phyloP scores from a whole-genome alignment of 2,888 invertebrate species.

The Atrina japonica region DNA sequence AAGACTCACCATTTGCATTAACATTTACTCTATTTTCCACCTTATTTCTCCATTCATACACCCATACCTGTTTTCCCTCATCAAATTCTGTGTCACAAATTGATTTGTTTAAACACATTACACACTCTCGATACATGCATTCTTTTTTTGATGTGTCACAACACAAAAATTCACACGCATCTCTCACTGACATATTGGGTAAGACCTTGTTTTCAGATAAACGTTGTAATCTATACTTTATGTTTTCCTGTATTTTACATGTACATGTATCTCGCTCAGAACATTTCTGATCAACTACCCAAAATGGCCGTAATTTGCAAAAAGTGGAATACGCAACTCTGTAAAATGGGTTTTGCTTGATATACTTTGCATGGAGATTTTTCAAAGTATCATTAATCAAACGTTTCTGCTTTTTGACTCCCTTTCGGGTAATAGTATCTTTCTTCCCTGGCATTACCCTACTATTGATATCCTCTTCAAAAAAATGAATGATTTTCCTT shows the following conservation, averaged over 20 bases:
- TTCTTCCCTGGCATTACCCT: constrained; percentile 49
- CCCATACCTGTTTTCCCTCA: constrained; percentile 8
- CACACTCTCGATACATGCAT: constrained; percentile 42
- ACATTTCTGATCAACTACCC: constrained; percentile 36
- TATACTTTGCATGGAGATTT: constrained; percentile 39
- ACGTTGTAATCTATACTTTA: constrained; percentile 22
- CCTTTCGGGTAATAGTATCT: constrained; percentile 40
- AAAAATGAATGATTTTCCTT: constrained; percentile 24
- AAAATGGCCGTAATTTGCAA: constrained; percentile 47
- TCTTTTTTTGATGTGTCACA: constrained; percentile 22
- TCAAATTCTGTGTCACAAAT: neutral
- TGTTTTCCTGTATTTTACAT: constrained; percentile 45
- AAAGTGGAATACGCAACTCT: constrained; percentile 49
- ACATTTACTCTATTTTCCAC: constrained; percentile 21
- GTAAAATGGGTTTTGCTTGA: constrained; percentile 13
- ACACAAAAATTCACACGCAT: neutral
- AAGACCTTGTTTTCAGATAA: constrained; percentile 9
- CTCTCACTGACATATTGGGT: neutral
- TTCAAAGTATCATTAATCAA: constrained; percentile 41
- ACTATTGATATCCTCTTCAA: constrained; percentile 46
- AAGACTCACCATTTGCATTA: constrained; percentile 19
- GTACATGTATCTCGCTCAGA: constrained; percentile 45
- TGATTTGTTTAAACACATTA: constrained; percentile 4
- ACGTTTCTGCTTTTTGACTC: constrained; percentile 50
- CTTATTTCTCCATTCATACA: constrained; percentile 21